These are phyloP conservation scores for Channa striata DNA, from an alignment of 2,797 vertebrate species.

Conservation along the genomic window DNA sequence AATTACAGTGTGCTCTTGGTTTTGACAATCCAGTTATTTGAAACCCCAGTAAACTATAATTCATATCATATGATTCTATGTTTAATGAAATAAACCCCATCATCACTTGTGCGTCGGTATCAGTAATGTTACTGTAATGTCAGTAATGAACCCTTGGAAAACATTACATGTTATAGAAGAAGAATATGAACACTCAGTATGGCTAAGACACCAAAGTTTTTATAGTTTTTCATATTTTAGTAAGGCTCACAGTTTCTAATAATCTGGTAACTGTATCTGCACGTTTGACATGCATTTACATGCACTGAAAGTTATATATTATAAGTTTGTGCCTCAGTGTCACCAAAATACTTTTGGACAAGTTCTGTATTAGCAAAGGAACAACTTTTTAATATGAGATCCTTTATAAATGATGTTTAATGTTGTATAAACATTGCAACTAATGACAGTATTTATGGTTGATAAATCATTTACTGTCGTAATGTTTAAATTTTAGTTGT, in stretches of 20 bases:
- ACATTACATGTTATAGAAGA: background rate
- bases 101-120: background rate
- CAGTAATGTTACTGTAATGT: background rate
- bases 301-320: background rate
- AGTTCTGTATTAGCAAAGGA: background rate
- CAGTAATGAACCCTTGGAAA: background rate
- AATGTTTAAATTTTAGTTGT: too few relatives aligned
- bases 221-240: background rate
- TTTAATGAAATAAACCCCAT: background rate
- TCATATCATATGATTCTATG: too few relatives aligned
- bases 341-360: slow-evolving; percentile 3
- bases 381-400: background rate
- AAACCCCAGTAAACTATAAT: background rate
- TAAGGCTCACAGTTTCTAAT: background rate
- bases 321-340: slow-evolving; percentile 5
- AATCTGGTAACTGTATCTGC: background rate
- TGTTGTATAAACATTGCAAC: background rate
- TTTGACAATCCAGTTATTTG: slow-evolving; percentile 1
- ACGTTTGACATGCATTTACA: background rate
- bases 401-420: background rate
- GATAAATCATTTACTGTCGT: background rate
- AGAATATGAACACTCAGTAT: background rate
- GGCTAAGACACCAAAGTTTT: background rate
- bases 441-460: background rate
- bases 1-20: background rate